Base-by-base conservation (phyloP, 1,140 invertebrate species). In the Eulimnadia texana region DNA sequence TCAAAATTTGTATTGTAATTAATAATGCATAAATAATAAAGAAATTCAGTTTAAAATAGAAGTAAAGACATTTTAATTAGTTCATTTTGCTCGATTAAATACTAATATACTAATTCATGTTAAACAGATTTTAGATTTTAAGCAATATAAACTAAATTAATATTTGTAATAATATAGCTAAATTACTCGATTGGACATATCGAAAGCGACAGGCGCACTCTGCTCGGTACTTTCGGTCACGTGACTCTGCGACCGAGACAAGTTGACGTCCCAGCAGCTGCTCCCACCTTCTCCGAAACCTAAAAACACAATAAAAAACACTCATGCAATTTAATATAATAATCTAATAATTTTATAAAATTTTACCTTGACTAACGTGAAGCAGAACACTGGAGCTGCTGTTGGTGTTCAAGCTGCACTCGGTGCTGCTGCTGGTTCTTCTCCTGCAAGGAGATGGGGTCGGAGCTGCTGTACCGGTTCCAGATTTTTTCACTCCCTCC, bases 121-220 rank as follows among this genome's bases (percentile, higher is more conserved):
- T n/a, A n/a, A n/a, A n/a, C n/a, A n/a, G n/a, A n/a, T n/a, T n/a
- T n/a, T n/a, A n/a, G n/a, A n/a, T n/a, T n/a, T n/a, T n/a, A n/a
- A n/a, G n/a, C n/a, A n/a, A n/a, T n/a, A n/a, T n/a, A n/a, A n/a
- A n/a, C n/a, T n/a, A n/a, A n/a, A n/a, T n/a, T n/a, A n/a, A n/a
- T n/a, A n/a, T n/a, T n/a, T n/a, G n/a, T n/a, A n/a, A n/a, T n/a
- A n/a, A n/a, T n/a, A n/a, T n/a, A n/a, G n/a, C n/a, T n/a, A n/a
- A n/a, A n/a, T 78, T 71, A 90, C 88, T 71, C 90, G 79, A 73
- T 96, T 97, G 9, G 86, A 89, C 79, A 93, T 84, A 70, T 93
- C 90, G 70, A 93, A 93, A 71, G 90, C 85, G 59, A 92, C 83
- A 3, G 88, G 88, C 27, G 84, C 88, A 71, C 85, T 88, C 68